Evolutionary conservation across 2,797 vertebrate species (phyloP).

Genomic region (Rousettus madagascariensis): DNA sequence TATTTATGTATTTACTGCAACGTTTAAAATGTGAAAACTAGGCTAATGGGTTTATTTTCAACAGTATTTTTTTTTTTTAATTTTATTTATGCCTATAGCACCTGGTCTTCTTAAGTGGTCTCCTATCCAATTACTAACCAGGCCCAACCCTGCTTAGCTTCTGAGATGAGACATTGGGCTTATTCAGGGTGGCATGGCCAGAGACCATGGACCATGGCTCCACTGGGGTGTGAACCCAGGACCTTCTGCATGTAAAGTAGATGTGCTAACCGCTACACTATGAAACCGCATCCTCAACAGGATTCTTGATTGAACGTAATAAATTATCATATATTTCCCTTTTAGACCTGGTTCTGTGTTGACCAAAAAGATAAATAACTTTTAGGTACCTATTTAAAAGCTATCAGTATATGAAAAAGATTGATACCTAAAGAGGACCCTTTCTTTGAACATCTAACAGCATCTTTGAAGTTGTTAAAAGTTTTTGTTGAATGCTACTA

Average conservation of each 20-base stretch:
- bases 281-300: background rate
- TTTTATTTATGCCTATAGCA: too few species aligned
- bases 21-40: background rate
- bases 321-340: background rate
- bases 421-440: background rate
- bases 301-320: background rate
- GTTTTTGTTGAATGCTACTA: background rate
- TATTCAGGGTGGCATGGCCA: too few species aligned
- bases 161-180: too few species aligned
- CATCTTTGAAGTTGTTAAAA: background rate
- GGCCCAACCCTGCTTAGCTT: too few species aligned
- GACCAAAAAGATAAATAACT: background rate
- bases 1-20: background rate
- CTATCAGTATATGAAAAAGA: background rate
- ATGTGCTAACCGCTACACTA: too few species aligned
- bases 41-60: conserved; percentile 27
- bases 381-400: conserved; percentile 20
- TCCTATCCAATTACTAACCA: too few species aligned
- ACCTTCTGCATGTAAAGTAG: too few species aligned
- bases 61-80: background rate
- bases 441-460: background rate
- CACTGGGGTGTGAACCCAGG: too few species aligned
- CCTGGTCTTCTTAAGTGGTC: too few species aligned
- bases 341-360: background rate
- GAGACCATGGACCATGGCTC: too few species aligned